Evolutionary conservation across 2,113 vertebrate species (phyloP).

Genomic region (Oncorhynchus tshawytscha): DNA sequence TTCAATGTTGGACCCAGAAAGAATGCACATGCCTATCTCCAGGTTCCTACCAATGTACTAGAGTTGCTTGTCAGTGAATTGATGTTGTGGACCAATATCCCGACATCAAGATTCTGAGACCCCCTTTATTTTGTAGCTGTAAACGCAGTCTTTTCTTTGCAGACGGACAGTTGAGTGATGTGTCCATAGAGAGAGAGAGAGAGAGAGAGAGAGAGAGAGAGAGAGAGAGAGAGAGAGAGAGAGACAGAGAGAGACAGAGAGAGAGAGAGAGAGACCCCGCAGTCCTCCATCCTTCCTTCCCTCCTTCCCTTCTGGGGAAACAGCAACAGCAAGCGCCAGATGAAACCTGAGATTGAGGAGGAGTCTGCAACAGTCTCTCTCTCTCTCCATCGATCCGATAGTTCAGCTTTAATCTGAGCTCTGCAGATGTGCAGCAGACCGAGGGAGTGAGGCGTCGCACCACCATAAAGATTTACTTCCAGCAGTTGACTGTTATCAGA

Average conservation of each 20-base stretch:
- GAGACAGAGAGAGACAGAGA: neutral
- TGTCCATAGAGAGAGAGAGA: too few species aligned
- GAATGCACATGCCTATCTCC: too few species aligned
- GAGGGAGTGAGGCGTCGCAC: slow-evolving; percentile 14
- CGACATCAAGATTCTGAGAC: too few species aligned
- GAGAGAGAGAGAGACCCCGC: neutral
- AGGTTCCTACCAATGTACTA: too few species aligned
- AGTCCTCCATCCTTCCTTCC: slow-evolving; percentile 2
- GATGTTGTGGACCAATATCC: too few species aligned
- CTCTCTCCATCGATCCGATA: slow-evolving; percentile 42
- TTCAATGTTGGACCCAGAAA: too few species aligned
- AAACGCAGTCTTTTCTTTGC: too few species aligned
- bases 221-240: neutral
- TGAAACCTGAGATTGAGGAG: slow-evolving; percentile 55
- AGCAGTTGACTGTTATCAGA: slow-evolving; percentile 56
- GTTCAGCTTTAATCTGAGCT: slow-evolving; percentile 68
- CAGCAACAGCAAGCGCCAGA: slow-evolving; percentile 45
- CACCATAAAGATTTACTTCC: slow-evolving; percentile 46
- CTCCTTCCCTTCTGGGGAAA: slow-evolving; percentile 29
- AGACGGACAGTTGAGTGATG: too few species aligned
- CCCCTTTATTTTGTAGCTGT: too few species aligned
- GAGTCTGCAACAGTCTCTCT: slow-evolving; percentile 26
- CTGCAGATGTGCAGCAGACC: slow-evolving; percentile 51
- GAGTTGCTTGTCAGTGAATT: too few species aligned
- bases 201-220: too few species aligned